A percentile compares a stretch with the other conserved stretches of the same genome.
phyloP scores from a whole-genome alignment of 2,888 invertebrate genomes.

The Gerris lacustris region DNA sequence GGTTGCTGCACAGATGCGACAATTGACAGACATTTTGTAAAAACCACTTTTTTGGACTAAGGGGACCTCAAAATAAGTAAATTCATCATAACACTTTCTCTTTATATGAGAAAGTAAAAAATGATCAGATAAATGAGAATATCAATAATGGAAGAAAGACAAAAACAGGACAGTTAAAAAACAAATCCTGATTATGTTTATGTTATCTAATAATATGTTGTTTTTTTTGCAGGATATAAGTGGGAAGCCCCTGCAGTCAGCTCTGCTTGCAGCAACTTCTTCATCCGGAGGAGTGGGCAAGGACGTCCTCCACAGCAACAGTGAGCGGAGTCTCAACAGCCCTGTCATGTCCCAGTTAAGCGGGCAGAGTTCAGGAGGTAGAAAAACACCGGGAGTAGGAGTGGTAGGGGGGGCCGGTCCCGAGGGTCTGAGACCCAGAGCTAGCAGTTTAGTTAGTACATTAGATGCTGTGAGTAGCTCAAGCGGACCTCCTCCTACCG shows the following conservation, averaged over 20 bases:
- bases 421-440: conserved; percentile 71
- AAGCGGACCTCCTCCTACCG: conserved; percentile 37
- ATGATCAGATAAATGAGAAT: no score
- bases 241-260: conserved; percentile 81
- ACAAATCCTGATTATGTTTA: no score
- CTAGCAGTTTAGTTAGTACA: conserved; percentile 73
- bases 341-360: conserved; percentile 86
- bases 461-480: conserved; percentile 85
- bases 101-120: no score
- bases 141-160: no score
- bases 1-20: no score
- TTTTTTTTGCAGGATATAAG: conserved; percentile 64
- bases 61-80: no score
- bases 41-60: no score
- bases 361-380: conserved; percentile 69
- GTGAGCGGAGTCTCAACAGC: conserved; percentile 81
- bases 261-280: conserved; percentile 75
- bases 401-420: conserved; percentile 52
- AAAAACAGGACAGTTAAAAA: no score
- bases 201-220: no score
- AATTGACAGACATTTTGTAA: no score
- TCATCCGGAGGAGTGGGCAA: conserved; percentile 79
- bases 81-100: no score
- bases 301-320: conserved; percentile 79
- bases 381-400: conserved; percentile 54